Conservation (phyloP, 2,888 invertebrate genomes). For the Oeneis ivallda region DNA sequence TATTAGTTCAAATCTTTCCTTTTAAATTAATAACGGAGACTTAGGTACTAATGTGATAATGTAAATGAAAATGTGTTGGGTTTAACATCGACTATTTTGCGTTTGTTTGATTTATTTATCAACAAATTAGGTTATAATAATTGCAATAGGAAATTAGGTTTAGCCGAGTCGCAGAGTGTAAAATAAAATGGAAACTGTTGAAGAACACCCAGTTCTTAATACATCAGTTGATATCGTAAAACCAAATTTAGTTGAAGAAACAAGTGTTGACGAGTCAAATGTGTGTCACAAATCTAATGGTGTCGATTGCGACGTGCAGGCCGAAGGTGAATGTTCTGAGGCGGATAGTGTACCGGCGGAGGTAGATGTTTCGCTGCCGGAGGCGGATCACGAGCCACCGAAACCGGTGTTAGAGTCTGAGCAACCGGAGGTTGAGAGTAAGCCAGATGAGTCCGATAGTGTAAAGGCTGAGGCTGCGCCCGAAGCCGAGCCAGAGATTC, state of each 20-base stretch:
- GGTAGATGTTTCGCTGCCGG: conserved; percentile 12
- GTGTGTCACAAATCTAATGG: conserved; percentile 69
- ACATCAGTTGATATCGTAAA: conserved; percentile 51
- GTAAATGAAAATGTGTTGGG: conserved; percentile 29
- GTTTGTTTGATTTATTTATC: conserved; percentile 54
- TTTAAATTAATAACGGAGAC: conserved; percentile 13
- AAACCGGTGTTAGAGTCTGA: conserved; percentile 4
- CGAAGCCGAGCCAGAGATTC: conserved; percentile 4
- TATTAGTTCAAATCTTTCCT: conserved; percentile 1
- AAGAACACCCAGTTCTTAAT: conserved; percentile 51
- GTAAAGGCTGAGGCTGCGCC: not conserved
- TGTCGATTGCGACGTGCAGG: conserved; percentile 46
- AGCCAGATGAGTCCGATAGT: not conserved
- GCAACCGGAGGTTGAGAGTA: not conserved
- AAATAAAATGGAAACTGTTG: conserved; percentile 53
- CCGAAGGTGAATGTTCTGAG: conserved; percentile 40
- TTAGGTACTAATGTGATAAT: conserved; percentile 32
- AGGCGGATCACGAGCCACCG: not conserved
- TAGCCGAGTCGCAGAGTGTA: conserved; percentile 22
- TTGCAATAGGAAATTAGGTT: conserved; percentile 27
- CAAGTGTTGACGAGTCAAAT: conserved; percentile 50
- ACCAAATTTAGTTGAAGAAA: conserved; percentile 47
- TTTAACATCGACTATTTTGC: conserved; percentile 36
- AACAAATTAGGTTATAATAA: conserved; percentile 52
- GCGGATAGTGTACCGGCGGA: conserved; percentile 21